Base-by-base conservation (phyloP, 2,888 invertebrate species). In the Spisula subtruncata region DNA sequence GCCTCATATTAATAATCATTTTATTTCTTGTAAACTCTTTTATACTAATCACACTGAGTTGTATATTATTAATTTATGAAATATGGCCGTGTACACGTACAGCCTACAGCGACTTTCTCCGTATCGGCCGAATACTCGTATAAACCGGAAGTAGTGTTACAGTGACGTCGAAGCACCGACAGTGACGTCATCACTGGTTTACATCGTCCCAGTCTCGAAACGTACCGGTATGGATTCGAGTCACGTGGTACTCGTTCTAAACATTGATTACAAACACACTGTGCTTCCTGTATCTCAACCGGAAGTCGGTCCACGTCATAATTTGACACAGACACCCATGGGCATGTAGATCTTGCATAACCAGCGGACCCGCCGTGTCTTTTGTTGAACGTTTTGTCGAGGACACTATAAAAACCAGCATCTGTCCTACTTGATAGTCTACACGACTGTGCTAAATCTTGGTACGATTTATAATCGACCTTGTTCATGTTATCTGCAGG, bases 41-140 rank as follows among this genome's bases (percentile, higher is more conserved):
- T 41, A 41, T n/a, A 41, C 4, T 41, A 41, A 41, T 41, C 41
- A 41, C 41, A 41, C 51, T 16, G 51, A 16, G 51, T 51, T 51
- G 5, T 1, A 41, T 0, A 41, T 14, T 32, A 79, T 46, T 35
- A 41, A 20, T 79, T 41, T 20, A 79, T 8, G 16, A 41, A n/a
- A 32, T 41, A 18, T 0, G 85, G 85, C 16, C 85, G 51, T 14
- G 56, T 85, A 41, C 87, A 87, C 0, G 87, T 82, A 46, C 87
- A 87, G 18, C 87, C 87, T 14, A 87, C 87, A 32, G 87, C 29
- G 66, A 87, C 35, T 54, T 51, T 51, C 35, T 87, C 87, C 41
- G 75, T 75, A 20, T 87, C 60, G 8, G 82, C 51, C 6, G 8
- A 1, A 71, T 87, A 87, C 81, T 87, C 87, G 51, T 80, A 87